Percentiles rank a stretch among this genome's conserved stretches.
Conservation (phyloP, 1,140 invertebrate species). For the Chironomus tepperi region DNA sequence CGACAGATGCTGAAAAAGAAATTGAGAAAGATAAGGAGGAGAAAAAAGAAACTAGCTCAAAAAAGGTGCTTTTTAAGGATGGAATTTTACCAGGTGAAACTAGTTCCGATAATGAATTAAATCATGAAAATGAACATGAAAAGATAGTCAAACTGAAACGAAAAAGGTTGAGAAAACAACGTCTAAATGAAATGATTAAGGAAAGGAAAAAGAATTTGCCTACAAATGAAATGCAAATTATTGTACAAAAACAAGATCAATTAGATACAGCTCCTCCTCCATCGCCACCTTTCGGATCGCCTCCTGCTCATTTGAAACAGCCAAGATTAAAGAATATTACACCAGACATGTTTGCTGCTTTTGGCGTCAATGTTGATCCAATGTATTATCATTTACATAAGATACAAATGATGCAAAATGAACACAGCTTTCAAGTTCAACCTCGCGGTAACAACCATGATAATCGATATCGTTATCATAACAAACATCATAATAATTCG, state of each 20-base stretch:
- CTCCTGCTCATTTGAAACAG: not conserved
- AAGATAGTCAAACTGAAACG: not conserved
- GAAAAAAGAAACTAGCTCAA: not conserved
- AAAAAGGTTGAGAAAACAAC: not conserved
- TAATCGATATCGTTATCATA: not conserved
- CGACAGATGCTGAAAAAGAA: not conserved
- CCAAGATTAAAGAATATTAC: not conserved
- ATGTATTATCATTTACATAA: slow-evolving; percentile 6
- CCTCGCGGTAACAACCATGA: not conserved
- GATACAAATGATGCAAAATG: not conserved
- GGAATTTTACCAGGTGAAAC: not conserved
- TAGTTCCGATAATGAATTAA: not conserved
- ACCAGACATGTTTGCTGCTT: slow-evolving; percentile 11
- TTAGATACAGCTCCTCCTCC: not conserved
- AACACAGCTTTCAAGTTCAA: not conserved
- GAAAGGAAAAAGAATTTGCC: not conserved
- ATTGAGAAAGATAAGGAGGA: not conserved
- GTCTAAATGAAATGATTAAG: not conserved
- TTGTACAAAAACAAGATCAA: slow-evolving; percentile 15
- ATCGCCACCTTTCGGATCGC: not conserved
- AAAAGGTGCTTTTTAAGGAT: not conserved
- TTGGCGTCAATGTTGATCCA: not conserved
- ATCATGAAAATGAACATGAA: not conserved
- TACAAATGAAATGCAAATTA: not conserved
- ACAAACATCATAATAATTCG: not conserved